Conservation (phyloP, 64 coral and sea anemone genomes). For the Cladopsammia gracilis region DNA sequence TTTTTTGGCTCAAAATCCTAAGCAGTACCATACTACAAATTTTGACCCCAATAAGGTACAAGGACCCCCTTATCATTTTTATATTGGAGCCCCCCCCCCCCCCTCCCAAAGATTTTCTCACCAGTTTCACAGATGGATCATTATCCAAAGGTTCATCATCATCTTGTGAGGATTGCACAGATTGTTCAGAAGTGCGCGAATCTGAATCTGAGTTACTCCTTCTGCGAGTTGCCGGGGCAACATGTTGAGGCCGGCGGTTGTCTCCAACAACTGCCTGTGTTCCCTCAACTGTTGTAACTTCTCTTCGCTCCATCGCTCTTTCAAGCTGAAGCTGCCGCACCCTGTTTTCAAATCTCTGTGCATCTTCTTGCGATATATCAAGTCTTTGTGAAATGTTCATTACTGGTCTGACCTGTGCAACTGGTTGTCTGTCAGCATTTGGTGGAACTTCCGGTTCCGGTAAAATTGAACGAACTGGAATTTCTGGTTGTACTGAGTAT, state of each 20-base stretch:
- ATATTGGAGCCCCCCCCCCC: too few species aligned
- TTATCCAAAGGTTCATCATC: slow-evolving; percentile 49
- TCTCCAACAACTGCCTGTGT: neutral
- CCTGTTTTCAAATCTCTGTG: slow-evolving; percentile 21
- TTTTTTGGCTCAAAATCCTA: too few species aligned
- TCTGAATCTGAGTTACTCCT: slow-evolving; percentile 12
- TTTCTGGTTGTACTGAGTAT: slow-evolving; percentile 36
- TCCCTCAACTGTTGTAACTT: neutral
- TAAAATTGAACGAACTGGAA: slow-evolving; percentile 6
- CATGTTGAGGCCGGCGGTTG: neutral
- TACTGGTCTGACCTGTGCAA: slow-evolving; percentile 18
- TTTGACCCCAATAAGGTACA: too few species aligned
- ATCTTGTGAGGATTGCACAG: neutral
- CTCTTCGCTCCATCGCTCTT: slow-evolving; percentile 33
- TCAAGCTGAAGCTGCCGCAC: slow-evolving; percentile 47
- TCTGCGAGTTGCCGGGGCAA: neutral
- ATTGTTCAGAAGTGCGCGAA: slow-evolving; percentile 16
- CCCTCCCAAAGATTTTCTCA: neutral
- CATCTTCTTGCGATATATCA: slow-evolving; percentile 23
- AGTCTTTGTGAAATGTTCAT: slow-evolving; percentile 7
- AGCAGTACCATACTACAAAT: too few species aligned
- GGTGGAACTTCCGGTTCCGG: slow-evolving; percentile 17
- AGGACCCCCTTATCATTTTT: too few species aligned
- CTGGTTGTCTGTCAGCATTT: slow-evolving; percentile 26
- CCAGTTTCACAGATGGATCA: slow-evolving; percentile 25